Evolutionary conservation across 2,888 invertebrate genomes (phyloP), one percentile per base, ranked within the genome.

Genomic region (Serripes groenlandicus): DNA sequence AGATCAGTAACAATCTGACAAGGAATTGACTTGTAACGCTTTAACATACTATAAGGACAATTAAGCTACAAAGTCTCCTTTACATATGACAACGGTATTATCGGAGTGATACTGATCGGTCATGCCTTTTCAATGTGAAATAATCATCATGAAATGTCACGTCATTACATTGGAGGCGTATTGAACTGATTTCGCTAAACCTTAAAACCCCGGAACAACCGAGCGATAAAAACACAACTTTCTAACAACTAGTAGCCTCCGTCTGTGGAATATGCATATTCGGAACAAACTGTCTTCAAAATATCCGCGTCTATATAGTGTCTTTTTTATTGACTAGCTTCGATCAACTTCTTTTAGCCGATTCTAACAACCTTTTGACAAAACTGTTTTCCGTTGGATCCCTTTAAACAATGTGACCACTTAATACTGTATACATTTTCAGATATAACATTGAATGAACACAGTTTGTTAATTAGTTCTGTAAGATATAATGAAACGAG

Each of bases 151-250:
- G 23, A 30, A 60, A 60, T 18, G 60, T 30, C 28, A 60, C 32
- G 30, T 60, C 60, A 3, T 28, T 3, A 42, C 7, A 81, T 28
- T 5, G 32, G 11, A 62, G n/a, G 21, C 32, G 28, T 32, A n/a
- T n/a, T n/a, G n/a, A n/a, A n/a, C 21, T 21, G 18, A 62, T 32
- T 11, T 62, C 32, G 52, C 75, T 58, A 32, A 28, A 75, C 23
- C 80, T 52, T 60, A 78, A 62, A 74, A 84, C 74, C 7, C 66
- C 80, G 0, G 80, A 52, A 75, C 34, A 80, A 30, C 68, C 75
- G 35, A 80, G 28, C 80, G 28, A 62, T 77, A 77, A 77, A 83
- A 75, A 15, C 72, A 64, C 23, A 86, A 58, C 70, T 86, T 81
- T 66, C 83, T 68, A 23, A 82, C 58, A 15, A 75, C 35, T n/a